Base-by-base conservation (phyloP, 2,113 vertebrate genomes). In the Seriola rivoliana region DNA sequence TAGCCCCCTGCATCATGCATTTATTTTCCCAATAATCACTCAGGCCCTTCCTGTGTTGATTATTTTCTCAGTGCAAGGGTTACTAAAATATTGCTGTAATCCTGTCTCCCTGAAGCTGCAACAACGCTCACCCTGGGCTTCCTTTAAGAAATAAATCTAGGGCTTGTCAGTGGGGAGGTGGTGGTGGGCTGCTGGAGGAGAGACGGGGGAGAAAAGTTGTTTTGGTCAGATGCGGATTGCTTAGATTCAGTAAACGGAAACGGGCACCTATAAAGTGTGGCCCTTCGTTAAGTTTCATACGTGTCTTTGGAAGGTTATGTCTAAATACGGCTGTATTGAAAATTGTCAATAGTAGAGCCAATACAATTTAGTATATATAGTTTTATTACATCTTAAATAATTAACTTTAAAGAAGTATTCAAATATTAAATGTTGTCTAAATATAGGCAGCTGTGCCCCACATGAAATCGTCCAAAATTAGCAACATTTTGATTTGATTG, bases 41-140 rank as follows among this genome's bases (percentile, higher is more conserved):
- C 80, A 52, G 66, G 80, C 80, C 69, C 76, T 82, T 82, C 69
- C 66, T 66, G 84, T 78, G 87, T 86, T 93, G 90, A 94, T 94
- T 92, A 88, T 92, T 94, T 92, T 91, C 88, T 85, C 89, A 86
- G 94, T 78, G 83, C 72, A 82, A 83, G 85, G 91, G 91, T 93
- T 90, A 92, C 85, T 92, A 84, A 93, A 93, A 94, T 92, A 93
- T 93, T 91, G 86, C 91, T 83, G 89, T 93, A 93, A 94, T 93
- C 81, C 88, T 11, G 86, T 84, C 87, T 85, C 84, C 80, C 76
- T 52, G 78, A 86, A 90, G 91, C 87, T 72, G 57, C 57, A 77
- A 54, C 82, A 85, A 73, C 80, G 64, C 81, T 77, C 85, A 87
- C 75, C 74, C 64, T 34, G 55, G 68, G 71, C 80, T 90, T 85